Evolutionary conservation across 2,888 invertebrate species (phyloP).

Genomic region (Trypoxylon attenuatum): DNA sequence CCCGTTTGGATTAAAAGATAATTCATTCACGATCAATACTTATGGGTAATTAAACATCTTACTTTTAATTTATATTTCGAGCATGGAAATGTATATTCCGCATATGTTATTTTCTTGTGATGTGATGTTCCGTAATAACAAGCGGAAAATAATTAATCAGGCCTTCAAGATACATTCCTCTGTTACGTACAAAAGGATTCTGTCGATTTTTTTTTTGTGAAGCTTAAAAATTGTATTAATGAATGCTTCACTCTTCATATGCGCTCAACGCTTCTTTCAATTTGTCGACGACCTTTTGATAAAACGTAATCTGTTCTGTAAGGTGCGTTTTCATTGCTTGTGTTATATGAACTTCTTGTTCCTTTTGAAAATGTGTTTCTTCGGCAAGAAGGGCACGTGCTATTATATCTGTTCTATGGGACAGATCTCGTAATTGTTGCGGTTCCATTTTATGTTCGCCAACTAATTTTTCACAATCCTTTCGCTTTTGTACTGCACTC

Average conservation of each 20-base stretch:
- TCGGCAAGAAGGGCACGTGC: slow-evolving; percentile 96
- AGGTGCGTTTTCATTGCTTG: slow-evolving; percentile 90
- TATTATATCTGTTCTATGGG: slow-evolving; percentile 91
- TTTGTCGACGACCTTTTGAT: slow-evolving; percentile 87
- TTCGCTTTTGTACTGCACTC: slow-evolving; percentile 89
- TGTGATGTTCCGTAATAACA: no score
- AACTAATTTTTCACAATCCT: slow-evolving; percentile 88
- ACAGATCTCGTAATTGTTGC: slow-evolving; percentile 86
- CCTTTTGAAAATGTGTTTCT: slow-evolving; percentile 93
- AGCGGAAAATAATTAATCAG: no score
- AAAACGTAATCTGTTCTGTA: slow-evolving; percentile 92
- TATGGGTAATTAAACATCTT: slow-evolving; percentile 23
- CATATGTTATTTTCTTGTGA: background rate
- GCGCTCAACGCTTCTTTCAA: slow-evolving; percentile 79
- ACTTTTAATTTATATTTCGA: no score
- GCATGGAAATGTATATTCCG: no score
- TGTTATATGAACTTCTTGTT: slow-evolving; percentile 90
- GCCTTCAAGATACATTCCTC: no score
- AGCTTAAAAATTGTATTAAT: background rate
- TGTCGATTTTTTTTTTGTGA: no score
- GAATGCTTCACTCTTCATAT: slow-evolving; percentile 66
- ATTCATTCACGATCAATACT: slow-evolving; percentile 9
- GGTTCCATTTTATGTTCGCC: slow-evolving; percentile 90
- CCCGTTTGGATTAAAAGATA: slow-evolving; percentile 16
- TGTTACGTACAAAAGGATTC: no score